Percentiles rank a stretch among this genome's conserved stretches.
Conservation (phyloP, 2,113 vertebrate species). For the Naja naja region DNA sequence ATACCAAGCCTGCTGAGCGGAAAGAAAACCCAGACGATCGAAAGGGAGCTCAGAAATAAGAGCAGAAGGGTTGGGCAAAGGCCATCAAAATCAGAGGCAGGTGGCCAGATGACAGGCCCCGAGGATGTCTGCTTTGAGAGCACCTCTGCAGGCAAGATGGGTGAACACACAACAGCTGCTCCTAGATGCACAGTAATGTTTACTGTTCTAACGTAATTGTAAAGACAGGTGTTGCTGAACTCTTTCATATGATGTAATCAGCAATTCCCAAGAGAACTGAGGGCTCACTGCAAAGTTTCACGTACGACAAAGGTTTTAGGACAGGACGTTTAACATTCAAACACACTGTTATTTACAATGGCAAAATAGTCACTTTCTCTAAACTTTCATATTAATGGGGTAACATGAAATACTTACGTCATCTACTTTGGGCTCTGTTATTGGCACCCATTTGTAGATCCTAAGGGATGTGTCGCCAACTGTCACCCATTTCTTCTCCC, state of each 20-base stretch:
- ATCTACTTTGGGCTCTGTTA: slow-evolving; percentile 93
- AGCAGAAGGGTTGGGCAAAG: fast-evolving
- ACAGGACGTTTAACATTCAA: neutral
- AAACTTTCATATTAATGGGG: slow-evolving; percentile 27
- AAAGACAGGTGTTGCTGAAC: neutral
- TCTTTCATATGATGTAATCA: neutral
- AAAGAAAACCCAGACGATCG: slow-evolving; percentile 38
- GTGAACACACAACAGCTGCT: neutral
- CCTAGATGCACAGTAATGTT: neutral
- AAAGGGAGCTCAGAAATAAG: slow-evolving; percentile 14
- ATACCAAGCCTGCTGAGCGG: slow-evolving; percentile 37
- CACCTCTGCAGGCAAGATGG: neutral
- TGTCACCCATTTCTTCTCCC: slow-evolving; percentile 99
- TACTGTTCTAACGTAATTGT: no score
- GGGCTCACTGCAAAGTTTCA: neutral
- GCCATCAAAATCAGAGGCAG: neutral
- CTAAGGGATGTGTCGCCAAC: slow-evolving; percentile 95
- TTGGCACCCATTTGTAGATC: slow-evolving; percentile 98
- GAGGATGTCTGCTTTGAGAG: neutral
- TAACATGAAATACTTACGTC: slow-evolving; percentile 80
- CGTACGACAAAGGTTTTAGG: neutral
- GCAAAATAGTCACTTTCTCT: fast-evolving
- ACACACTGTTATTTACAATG: fast-evolving
- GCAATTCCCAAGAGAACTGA: neutral
- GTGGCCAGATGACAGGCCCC: neutral